phyloP scores from a whole-genome alignment of 2,888 invertebrate species.

The Eupithecia subumbrata region DNA sequence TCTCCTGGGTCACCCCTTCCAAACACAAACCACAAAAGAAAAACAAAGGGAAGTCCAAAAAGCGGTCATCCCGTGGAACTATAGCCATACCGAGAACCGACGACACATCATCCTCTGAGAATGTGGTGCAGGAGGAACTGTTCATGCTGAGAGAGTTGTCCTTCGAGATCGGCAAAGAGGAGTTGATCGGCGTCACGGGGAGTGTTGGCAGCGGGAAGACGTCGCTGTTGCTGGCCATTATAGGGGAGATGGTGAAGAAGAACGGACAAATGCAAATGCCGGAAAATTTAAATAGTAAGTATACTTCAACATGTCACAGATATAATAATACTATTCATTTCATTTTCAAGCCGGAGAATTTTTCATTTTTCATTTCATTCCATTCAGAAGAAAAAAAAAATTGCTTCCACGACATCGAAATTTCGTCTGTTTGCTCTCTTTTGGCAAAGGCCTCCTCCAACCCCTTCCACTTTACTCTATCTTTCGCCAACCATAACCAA shows the following conservation, averaged over 20 bases:
- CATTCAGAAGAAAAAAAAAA: no score
- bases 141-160: slow-evolving; percentile 68
- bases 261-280: slow-evolving; percentile 88
- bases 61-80: slow-evolving; percentile 59
- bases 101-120: slow-evolving; percentile 56
- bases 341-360: no score
- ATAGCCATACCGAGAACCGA: slow-evolving; percentile 65
- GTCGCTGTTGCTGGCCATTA: slow-evolving; percentile 91
- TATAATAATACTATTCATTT: no score
- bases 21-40: slow-evolving; percentile 61
- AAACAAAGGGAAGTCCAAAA: slow-evolving; percentile 81
- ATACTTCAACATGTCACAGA: background rate
- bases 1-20: slow-evolving; percentile 82
- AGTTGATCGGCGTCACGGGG: slow-evolving; percentile 94
- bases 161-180: slow-evolving; percentile 84
- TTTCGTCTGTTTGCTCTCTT: no score
- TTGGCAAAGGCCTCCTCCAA: no score
- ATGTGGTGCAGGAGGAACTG: slow-evolving; percentile 53
- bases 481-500: no score
- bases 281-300: slow-evolving; percentile 86
- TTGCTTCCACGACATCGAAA: no score
- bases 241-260: slow-evolving; percentile 91
- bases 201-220: slow-evolving; percentile 96
- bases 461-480: no score
- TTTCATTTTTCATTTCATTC: no score